Evolutionary conservation across 2,888 invertebrate species (phyloP).

Genomic region (Ennomos quercinarius): DNA sequence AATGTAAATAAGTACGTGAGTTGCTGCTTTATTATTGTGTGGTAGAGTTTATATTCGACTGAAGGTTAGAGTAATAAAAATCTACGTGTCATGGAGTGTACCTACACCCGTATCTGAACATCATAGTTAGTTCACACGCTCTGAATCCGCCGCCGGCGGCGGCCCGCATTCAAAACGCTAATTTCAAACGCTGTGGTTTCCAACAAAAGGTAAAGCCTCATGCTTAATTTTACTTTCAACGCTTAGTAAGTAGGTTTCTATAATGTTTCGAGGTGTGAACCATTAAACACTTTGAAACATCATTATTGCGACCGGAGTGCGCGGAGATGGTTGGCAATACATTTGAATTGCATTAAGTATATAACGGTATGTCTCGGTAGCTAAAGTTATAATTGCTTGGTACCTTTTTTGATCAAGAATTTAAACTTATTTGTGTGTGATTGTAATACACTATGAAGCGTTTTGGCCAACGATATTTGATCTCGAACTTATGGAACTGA

Average conservation of each 20-base stretch:
- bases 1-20: constrained; percentile 5
- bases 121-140: constrained; percentile 68
- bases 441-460: no score
- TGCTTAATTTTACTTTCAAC: constrained; percentile 59
- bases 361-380: constrained; percentile 15
- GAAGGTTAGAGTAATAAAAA: constrained; percentile 26
- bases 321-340: constrained; percentile 25
- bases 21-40: constrained; percentile 10
- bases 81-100: constrained; percentile 37
- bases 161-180: constrained; percentile 37
- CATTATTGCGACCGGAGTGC: constrained; percentile 30
- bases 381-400: neutral
- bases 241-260: constrained; percentile 27
- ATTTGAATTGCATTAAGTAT: constrained; percentile 23
- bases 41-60: constrained; percentile 21
- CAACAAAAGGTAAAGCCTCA: constrained; percentile 49
- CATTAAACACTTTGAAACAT: constrained; percentile 32
- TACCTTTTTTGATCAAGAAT: neutral
- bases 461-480: no score
- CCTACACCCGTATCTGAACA: constrained; percentile 42
- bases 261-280: constrained; percentile 34
- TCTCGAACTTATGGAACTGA: no score
- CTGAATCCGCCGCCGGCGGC: constrained; percentile 52
- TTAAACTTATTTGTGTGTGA: no score
- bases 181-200: constrained; percentile 46